Conservation (phyloP, 2,113 vertebrate genomes). For the Aix galericulata region DNA sequence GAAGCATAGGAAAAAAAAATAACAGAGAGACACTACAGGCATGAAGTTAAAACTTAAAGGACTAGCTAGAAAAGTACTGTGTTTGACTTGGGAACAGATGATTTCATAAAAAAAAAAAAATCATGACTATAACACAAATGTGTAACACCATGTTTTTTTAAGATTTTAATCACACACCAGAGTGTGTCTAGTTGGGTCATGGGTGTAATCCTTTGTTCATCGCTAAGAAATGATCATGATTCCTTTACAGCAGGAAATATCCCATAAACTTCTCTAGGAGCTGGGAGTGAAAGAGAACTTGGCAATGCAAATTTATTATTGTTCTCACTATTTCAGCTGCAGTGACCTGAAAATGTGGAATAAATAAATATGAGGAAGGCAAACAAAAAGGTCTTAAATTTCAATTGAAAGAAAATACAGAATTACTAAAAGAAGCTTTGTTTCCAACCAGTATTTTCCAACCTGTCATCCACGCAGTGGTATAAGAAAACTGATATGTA, state of each 20-base stretch:
- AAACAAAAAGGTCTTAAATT: slow-evolving; percentile 21
- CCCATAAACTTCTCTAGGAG: background rate
- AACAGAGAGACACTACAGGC: background rate
- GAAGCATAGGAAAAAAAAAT: background rate
- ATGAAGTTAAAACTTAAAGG: slow-evolving; percentile 22
- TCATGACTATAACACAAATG: background rate
- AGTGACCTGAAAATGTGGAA: slow-evolving; percentile 29
- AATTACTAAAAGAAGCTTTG: background rate
- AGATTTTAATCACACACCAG: slow-evolving; percentile 4
- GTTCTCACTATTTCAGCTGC: background rate
- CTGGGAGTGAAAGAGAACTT: background rate
- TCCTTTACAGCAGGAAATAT: slow-evolving; percentile 17
- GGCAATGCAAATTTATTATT: background rate
- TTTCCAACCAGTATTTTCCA: slow-evolving; percentile 42
- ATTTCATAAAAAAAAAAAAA: slow-evolving; percentile 1
- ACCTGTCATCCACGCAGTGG: background rate
- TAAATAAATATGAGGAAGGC: slow-evolving; percentile 20
- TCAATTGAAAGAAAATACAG: slow-evolving; percentile 24
- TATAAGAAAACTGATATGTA: background rate
- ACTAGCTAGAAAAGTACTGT: slow-evolving; percentile 3
- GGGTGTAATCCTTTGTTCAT: slow-evolving; percentile 1
- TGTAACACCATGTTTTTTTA: background rate
- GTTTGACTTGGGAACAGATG: background rate
- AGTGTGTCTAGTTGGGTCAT: background rate
- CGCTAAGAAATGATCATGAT: background rate